A percentile compares a stretch with the other conserved stretches of the same genome.
Evolutionary conservation across 2,888 invertebrate genomes (phyloP).

Genomic region (Deladenus siricidicola): DNA sequence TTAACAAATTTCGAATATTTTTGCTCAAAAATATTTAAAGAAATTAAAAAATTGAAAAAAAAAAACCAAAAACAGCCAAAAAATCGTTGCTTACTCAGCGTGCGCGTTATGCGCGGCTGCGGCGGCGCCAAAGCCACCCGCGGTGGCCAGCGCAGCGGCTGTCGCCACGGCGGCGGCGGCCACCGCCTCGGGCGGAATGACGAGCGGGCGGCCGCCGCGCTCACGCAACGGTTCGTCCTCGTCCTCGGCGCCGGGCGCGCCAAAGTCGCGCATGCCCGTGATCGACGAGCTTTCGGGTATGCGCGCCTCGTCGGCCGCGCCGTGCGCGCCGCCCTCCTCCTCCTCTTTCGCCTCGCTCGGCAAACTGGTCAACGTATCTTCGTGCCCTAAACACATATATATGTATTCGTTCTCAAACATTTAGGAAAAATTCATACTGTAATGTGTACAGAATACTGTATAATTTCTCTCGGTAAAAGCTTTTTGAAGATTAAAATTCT

Average conservation of each 20-base stretch:
- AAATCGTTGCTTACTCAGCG: no score
- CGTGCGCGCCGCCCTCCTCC: not conserved
- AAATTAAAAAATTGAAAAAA: not conserved
- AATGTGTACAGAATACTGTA: no score
- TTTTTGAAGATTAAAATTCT: no score
- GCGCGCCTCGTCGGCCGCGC: not conserved
- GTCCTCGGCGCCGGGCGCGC: not conserved
- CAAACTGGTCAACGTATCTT: constrained; percentile 1
- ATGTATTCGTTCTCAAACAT: no score
- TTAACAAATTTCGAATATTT: not conserved
- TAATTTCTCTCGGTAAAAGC: no score
- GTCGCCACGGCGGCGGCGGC: not conserved
- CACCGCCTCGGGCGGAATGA: constrained; percentile 2
- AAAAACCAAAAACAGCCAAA: not conserved
- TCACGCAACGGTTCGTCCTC: not conserved
- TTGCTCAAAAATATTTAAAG: not conserved
- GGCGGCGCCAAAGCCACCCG: not conserved
- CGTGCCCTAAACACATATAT: not conserved
- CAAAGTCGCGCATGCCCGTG: constrained; percentile 8
- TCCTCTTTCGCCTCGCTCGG: not conserved
- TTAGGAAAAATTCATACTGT: not conserved
- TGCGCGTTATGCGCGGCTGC: no score
- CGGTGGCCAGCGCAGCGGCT: not conserved
- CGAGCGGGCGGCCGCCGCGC: constrained; percentile 1
- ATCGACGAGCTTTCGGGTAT: constrained; percentile 8